Evolutionary conservation across 2,113 vertebrate genomes (phyloP).

Genomic region (Amphiprion ocellaris): DNA sequence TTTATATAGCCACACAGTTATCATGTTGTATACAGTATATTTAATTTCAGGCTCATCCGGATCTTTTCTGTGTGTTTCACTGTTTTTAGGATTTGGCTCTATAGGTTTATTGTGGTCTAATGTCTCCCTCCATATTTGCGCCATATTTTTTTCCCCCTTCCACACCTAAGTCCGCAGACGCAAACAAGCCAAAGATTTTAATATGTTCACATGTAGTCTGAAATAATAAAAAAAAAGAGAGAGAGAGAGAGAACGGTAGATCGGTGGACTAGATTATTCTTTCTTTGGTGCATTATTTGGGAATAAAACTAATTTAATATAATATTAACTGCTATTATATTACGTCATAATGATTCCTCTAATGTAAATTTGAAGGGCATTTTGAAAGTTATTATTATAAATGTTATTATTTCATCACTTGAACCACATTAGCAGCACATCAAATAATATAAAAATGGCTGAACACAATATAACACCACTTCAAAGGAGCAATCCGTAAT

Average conservation of each 20-base stretch:
- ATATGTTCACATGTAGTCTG: slow-evolving; percentile 98
- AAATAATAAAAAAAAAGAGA: slow-evolving; percentile 84
- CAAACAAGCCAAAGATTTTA: slow-evolving; percentile 99
- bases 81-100: slow-evolving; percentile 77
- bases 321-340: neutral
- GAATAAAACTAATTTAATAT: slow-evolving; percentile 1
- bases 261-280: slow-evolving; percentile 32
- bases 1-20: slow-evolving; percentile 98
- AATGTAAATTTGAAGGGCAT: neutral
- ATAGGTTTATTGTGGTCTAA: slow-evolving; percentile 74
- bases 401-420: no score
- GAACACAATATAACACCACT: neutral
- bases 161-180: slow-evolving; percentile 89
- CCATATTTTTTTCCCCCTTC: slow-evolving; percentile 73
- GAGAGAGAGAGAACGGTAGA: slow-evolving; percentile 83
- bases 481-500: neutral
- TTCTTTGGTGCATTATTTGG: slow-evolving; percentile 20
- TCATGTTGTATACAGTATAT: slow-evolving; percentile 94
- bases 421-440: neutral
- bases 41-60: slow-evolving; percentile 91
- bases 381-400: neutral
- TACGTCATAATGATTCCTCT: neutral
- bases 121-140: slow-evolving; percentile 50
- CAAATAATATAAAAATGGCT: neutral
- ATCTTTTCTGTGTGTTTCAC: slow-evolving; percentile 79